Base-by-base conservation (phyloP, 1,140 invertebrate species). In the Nylanderia fulva region DNA sequence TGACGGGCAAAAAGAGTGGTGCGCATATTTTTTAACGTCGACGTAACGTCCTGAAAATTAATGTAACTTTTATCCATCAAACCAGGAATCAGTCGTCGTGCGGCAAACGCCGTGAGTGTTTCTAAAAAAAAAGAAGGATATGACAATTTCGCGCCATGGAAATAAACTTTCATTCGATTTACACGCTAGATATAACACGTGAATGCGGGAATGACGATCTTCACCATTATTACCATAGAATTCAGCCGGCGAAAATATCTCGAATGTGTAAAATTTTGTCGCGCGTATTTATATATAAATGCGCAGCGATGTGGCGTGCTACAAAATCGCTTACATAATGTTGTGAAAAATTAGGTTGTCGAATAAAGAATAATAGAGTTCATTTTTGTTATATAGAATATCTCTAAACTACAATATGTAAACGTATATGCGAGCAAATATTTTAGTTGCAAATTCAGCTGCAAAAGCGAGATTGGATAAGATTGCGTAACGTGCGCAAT, bases 11-110 rank as follows among this genome's bases (percentile, higher is more conserved):
- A 93, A 93, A 91, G 91, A 88, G 89, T 88, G 91, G 90, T 93
- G 93, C 93, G 93, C 93, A 93, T 93, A 94, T 94, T 93, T 94
- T 93, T 94, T 92, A 93, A 93, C 90, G 92, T 91, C 89, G 88
- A 80, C 82, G 85, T 85, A 92, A 91, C 91, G 88, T 86, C 90
- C 90, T 90, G 87, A 92, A 92, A 93, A 93, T 92, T 92, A 92
- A 92, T 92, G 90, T 92, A 90, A 91, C 90, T 92, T 93, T 93
- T 90, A 91, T 87, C 91, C 87, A 83, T 88, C 89, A 87, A 90
- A 91, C 87, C 86, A 83, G 76, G 72, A 85, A 56, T 75, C 72
- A 29, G 77, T 75, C 87, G 69, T 87, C 66, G 64, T 74, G 63
- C 66, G 64, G 82, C 63, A 85, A 89, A 85, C 77, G 82, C 77